A percentile compares a stretch with the other conserved stretches of the same genome.
These are phyloP conservation scores for Conus canariensis DNA, from an alignment of 2,888 invertebrate genomes.

Conservation along the genomic window DNA sequence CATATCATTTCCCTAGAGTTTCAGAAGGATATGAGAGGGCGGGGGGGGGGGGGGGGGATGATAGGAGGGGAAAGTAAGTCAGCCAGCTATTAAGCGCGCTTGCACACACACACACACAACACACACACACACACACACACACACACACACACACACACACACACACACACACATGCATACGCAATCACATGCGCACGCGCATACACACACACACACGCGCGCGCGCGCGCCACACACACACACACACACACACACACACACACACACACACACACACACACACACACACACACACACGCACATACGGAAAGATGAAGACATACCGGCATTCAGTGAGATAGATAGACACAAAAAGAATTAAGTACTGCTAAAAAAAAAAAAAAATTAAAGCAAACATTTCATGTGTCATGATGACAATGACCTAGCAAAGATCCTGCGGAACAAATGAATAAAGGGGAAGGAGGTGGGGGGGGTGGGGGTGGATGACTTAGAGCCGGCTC, in stretches of 20 bases:
- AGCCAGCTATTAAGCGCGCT: background rate
- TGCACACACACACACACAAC: background rate
- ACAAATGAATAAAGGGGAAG: too few relatives aligned
- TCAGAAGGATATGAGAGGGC: too few relatives aligned
- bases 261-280: background rate
- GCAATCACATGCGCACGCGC: background rate
- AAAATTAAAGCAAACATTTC: background rate
- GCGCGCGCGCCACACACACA: background rate
- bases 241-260: constrained; percentile 1
- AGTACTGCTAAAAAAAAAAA: background rate
- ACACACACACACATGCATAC: constrained; percentile 20
- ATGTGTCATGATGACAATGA: background rate
- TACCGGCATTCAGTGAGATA: background rate
- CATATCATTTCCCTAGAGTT: too few relatives aligned
- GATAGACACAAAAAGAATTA: background rate
- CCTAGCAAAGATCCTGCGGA: background rate
- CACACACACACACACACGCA: background rate
- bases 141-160: constrained; percentile 9
- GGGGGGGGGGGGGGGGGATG: too few relatives aligned
- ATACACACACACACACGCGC: background rate
- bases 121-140: constrained; percentile 5
- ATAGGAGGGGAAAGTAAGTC: too few relatives aligned
- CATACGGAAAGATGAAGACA: background rate
- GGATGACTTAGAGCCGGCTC: background rate
- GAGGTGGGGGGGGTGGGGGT: too few relatives aligned